Base-by-base conservation (phyloP, 53 echinoderm and acorn worm genomes). In the Temnopleurus reevesii region DNA sequence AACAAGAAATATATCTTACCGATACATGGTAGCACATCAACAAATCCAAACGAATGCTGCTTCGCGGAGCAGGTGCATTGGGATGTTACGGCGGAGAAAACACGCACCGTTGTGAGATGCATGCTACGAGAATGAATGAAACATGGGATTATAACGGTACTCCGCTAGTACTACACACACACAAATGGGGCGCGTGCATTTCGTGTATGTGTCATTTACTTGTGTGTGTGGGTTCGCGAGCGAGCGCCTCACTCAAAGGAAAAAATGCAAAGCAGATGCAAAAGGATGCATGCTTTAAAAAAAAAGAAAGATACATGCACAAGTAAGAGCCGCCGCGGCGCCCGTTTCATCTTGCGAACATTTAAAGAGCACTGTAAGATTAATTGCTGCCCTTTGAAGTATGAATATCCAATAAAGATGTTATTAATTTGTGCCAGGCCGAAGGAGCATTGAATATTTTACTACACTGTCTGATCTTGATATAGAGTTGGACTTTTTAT, bases 211-310 rank as follows among this genome's bases (percentile, higher is more conserved):
- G 77, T 77, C 19, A 80, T 47, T 28, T 80, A 41, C 47, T 29
- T 71, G 71, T 71, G 71, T 71, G 71, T 71, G 41, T 71, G 21
- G 41, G 10, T 71, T 71, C 38, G 71, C 71, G 71, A 71, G 71
- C 71, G 71, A 71, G 71, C n/a, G 71, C 71, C 41, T 71, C 36
- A 41, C 71, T n/a, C n/a, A n/a, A n/a, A n/a, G n/a, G n/a, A n/a
- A 71, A 41, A 71, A 71, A 71, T 71, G 71, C 71, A 71, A 71
- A 71, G 71, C 71, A 71, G 71, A 71, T 71, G 71, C 71, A 27
- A 71, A 21, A 9, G 60, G 2, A 5, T 64, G 4, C 2, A 64
- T 10, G 65, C 10, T 64, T 64, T 64, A 2, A 49, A 33, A 2
- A 64, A 64, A n/a, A n/a, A n/a, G n/a, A n/a, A n/a, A n/a, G n/a